These are phyloP conservation scores for Venusia cambrica DNA, from an alignment of 2,888 invertebrate genomes.

Conservation along the genomic window DNA sequence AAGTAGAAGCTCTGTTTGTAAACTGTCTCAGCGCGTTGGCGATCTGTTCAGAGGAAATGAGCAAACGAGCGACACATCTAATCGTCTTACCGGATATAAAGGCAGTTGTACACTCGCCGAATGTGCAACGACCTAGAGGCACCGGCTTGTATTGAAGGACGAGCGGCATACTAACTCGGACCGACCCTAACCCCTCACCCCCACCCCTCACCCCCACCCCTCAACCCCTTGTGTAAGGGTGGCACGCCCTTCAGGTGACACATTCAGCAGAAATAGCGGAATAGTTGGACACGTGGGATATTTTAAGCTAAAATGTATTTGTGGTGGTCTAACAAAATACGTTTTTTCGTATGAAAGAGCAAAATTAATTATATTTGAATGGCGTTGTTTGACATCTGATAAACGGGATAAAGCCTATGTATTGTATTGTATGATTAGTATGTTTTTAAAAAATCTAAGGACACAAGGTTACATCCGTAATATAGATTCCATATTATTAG, in stretches of 20 bases:
- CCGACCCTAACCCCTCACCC: background rate
- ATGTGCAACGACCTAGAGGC: constrained; percentile 10
- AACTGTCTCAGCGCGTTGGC: too few species aligned
- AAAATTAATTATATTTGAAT: too few species aligned
- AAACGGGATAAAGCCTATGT: too few species aligned
- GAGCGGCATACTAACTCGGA: constrained; percentile 1
- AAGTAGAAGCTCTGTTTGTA: too few species aligned
- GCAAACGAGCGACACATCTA: constrained; percentile 1
- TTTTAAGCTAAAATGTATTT: background rate
- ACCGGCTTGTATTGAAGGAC: constrained; percentile 5
- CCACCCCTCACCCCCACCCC: background rate
- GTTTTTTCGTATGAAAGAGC: too few species aligned
- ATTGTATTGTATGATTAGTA: too few species aligned
- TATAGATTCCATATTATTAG: too few species aligned
- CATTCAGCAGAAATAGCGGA: constrained; percentile 3
- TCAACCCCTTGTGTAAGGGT: background rate
- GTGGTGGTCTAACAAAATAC: too few species aligned
- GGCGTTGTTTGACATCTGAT: too few species aligned
- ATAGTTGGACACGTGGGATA: constrained; percentile 1
- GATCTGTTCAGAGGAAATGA: too few species aligned
- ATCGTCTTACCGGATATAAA: constrained; percentile 7
- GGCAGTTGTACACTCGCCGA: constrained; percentile 8
- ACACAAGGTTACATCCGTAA: too few species aligned
- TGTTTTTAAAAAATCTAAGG: too few species aligned
- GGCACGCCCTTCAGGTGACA: constrained; percentile 11